Evolutionary conservation across 2,113 vertebrate species (phyloP).

Genomic region (Castor canadensis): DNA sequence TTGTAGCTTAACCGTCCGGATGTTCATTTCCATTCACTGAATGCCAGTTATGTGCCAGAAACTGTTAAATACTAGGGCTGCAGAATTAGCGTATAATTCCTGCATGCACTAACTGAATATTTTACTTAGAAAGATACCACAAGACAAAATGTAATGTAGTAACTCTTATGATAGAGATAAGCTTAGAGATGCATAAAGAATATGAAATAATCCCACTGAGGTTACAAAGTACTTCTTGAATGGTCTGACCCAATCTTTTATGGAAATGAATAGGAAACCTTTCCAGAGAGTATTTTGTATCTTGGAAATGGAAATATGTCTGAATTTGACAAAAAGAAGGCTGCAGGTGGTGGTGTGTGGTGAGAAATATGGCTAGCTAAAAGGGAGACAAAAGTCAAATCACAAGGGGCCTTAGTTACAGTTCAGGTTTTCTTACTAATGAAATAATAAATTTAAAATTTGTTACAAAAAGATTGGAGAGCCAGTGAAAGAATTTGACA

Average conservation of each 20-base stretch:
- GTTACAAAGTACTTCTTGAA: conserved; percentile 33
- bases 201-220: not conserved
- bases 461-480: not conserved
- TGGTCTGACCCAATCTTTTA: not conserved
- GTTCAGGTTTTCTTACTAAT: not conserved
- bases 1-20: not conserved
- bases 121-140: not conserved
- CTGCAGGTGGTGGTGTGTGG: not conserved
- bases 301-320: not conserved
- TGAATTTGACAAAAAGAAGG: not conserved
- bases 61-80: not conserved
- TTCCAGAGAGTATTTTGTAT: not conserved
- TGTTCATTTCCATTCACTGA: not conserved
- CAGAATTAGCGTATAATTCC: not conserved
- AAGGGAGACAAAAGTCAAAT: not conserved
- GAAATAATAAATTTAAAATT: conserved; percentile 34
- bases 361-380: too few species aligned
- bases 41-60: not conserved
- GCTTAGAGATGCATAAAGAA: not conserved
- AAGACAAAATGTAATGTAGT: not conserved
- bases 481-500: not conserved
- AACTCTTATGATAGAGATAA: not conserved
- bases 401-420: not conserved
- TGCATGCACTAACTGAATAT: not conserved
- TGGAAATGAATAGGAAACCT: not conserved